Evolutionary conservation across 2,888 invertebrate genomes (phyloP).

Genomic region (Philereme transversata): DNA sequence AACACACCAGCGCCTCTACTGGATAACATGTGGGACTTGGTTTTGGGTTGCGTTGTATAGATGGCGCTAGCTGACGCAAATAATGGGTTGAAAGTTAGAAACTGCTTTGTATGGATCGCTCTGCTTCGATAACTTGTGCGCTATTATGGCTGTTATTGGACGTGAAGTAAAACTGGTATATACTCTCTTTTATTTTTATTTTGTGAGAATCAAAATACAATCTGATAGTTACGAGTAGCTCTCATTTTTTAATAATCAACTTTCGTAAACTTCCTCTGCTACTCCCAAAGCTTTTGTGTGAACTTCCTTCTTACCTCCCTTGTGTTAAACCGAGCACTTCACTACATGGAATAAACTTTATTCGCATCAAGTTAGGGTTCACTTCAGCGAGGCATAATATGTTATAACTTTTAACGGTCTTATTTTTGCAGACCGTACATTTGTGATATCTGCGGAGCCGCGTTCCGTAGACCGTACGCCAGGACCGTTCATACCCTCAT

Average conservation of each 20-base stretch:
- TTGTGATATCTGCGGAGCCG: conserved; percentile 77
- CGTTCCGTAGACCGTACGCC: conserved; percentile 75
- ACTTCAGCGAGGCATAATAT: background rate
- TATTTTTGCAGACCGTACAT: conserved; percentile 66
- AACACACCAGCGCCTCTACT: conserved; percentile 14
- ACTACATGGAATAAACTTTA: background rate
- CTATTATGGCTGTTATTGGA: background rate
- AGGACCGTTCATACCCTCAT: conserved; percentile 77
- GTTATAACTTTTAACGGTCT: background rate
- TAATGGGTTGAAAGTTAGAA: conserved; percentile 25
- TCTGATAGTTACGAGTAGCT: too few relatives aligned
- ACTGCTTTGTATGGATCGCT: conserved; percentile 18
- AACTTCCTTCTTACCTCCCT: background rate
- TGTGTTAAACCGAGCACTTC: background rate
- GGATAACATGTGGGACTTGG: conserved; percentile 22
- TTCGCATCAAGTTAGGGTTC: background rate
- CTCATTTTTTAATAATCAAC: too few relatives aligned
- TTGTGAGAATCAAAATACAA: too few relatives aligned
- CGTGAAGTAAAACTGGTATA: background rate
- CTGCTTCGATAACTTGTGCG: conserved; percentile 11
- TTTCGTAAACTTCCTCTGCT: too few relatives aligned
- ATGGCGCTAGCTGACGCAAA: conserved; percentile 28
- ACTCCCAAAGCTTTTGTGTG: background rate
- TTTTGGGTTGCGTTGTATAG: conserved; percentile 13
- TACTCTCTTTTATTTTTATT: too few relatives aligned